Evolutionary conservation across 2,888 invertebrate genomes (phyloP), one percentile per base, ranked within the genome.

Genomic region (Corythucha ciliata): DNA sequence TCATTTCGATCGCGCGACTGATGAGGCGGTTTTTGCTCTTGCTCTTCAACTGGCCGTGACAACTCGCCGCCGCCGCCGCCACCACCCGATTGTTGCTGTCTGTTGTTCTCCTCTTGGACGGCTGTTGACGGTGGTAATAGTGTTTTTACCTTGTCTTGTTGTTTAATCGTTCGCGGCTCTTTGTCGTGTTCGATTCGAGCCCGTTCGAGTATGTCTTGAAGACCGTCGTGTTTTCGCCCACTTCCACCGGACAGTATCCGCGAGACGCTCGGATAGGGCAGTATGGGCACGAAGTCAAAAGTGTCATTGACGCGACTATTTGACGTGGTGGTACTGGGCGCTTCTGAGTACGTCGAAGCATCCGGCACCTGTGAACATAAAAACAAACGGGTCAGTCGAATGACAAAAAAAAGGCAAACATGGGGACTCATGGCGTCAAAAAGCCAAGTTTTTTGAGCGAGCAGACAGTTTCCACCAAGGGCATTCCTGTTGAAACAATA

Each of bases 231-330:
- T 61, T 84, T 85, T 25, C 85, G 73, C 0, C 89, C 89, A 65
- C 86, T 88, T 45, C 87, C 85, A 1, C 89, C 89, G 44, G 85
- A 85, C 21, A 90, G 70, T 63, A 90, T 89, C 49, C 90, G 74
- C 3, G 86, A 83, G 59, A 90, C 88, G 58, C 85, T 83, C 3
- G 88, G 85, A 62, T 85, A 80, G 66, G 83, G 81, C 49, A 84
- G 74, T 59, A 79, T 79, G 4, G 80, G 80, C 53, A 80, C 78
- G 66, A 79, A 79, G 64, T 80, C 80, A 53, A 66, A 67, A 4
- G 65, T 63, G 44, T 65, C 65, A 54, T 65, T 66, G 7, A 55
- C 52, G 29, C 58, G 53, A 34, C 58, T 61, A 25, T 60, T 60
- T 48, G 60, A 61, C 8, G 62, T 62, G 32, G 61, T 61, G 32